Conservation (phyloP, 2,888 invertebrate genomes). For the Parnassius smintheus region DNA sequence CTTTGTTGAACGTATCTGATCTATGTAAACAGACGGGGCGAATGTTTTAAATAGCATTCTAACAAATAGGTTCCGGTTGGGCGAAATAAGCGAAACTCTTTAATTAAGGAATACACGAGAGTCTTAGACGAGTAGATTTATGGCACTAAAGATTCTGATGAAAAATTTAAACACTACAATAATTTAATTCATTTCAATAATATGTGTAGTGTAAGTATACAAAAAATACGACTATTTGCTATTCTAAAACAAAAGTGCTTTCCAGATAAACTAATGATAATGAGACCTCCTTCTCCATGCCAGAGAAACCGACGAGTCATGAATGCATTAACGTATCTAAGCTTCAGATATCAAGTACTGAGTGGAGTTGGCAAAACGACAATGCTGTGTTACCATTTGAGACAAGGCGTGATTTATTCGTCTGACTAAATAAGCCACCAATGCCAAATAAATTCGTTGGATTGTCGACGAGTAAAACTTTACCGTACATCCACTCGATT, state of each 20-base stretch:
- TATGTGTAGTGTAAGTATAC: not conserved
- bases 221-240: not conserved
- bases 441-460: slow-evolving; percentile 26
- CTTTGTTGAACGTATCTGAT: slow-evolving; percentile 81
- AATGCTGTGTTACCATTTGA: slow-evolving; percentile 26
- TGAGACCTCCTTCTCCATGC: slow-evolving; percentile 24
- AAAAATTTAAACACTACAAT: slow-evolving; percentile 16
- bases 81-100: slow-evolving; percentile 70
- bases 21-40: slow-evolving; percentile 79
- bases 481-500: slow-evolving; percentile 29
- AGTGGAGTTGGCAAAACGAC: slow-evolving; percentile 26
- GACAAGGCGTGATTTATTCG: slow-evolving; percentile 22
- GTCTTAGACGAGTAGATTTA: slow-evolving; percentile 39
- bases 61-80: slow-evolving; percentile 77
- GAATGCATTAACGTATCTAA: slow-evolving; percentile 28
- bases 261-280: slow-evolving; percentile 27
- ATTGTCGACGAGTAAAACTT: slow-evolving; percentile 23
- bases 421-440: slow-evolving; percentile 27
- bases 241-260: slow-evolving; percentile 12
- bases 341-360: slow-evolving; percentile 24
- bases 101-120: slow-evolving; percentile 69
- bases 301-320: slow-evolving; percentile 21
- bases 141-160: slow-evolving; percentile 15
- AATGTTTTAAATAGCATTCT: slow-evolving; percentile 79
- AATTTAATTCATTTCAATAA: not conserved